Conservation (phyloP, 35 echinoderm and acorn worm genomes). For the Apostichopus californicus region DNA sequence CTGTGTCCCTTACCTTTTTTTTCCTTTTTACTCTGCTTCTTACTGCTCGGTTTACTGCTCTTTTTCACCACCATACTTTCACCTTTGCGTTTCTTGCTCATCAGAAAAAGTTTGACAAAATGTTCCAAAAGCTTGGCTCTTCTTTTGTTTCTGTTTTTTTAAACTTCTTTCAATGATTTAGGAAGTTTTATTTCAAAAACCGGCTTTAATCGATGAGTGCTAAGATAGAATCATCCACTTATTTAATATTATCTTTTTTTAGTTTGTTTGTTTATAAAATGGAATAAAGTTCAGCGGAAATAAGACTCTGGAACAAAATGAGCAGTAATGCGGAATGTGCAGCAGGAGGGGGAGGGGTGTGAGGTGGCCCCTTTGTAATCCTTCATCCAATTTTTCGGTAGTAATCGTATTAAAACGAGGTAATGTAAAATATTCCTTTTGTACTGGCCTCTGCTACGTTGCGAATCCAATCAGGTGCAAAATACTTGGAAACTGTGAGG, state of each 20-base stretch:
- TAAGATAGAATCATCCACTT: neutral
- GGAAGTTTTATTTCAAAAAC: neutral
- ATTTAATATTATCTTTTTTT: neutral
- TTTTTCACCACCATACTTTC: constrained; percentile 43
- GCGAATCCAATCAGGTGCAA: constrained; percentile 39
- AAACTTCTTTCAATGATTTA: neutral
- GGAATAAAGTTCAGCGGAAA: constrained; percentile 53
- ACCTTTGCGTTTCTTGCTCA: constrained; percentile 49
- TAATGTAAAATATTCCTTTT: constrained; percentile 30
- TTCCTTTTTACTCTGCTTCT: constrained; percentile 40
- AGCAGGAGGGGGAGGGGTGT: constrained; percentile 42
- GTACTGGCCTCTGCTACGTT: neutral
- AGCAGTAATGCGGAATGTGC: constrained; percentile 50
- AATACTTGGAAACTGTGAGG: constrained; percentile 34
- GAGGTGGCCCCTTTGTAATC: constrained; percentile 31
- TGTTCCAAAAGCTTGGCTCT: constrained; percentile 16
- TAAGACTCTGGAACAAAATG: constrained; percentile 49
- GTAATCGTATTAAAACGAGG: neutral
- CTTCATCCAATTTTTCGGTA: constrained; percentile 31
- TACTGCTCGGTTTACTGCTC: constrained; percentile 43
- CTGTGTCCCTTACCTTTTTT: constrained; percentile 17
- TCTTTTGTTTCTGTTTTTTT: neutral
- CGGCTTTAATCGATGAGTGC: neutral
- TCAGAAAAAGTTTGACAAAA: constrained; percentile 17
- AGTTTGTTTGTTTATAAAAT: constrained; percentile 10